These are phyloP conservation scores for Lamprotornis superbus DNA, from an alignment of 2,113 vertebrate genomes.

Conservation along the genomic window DNA sequence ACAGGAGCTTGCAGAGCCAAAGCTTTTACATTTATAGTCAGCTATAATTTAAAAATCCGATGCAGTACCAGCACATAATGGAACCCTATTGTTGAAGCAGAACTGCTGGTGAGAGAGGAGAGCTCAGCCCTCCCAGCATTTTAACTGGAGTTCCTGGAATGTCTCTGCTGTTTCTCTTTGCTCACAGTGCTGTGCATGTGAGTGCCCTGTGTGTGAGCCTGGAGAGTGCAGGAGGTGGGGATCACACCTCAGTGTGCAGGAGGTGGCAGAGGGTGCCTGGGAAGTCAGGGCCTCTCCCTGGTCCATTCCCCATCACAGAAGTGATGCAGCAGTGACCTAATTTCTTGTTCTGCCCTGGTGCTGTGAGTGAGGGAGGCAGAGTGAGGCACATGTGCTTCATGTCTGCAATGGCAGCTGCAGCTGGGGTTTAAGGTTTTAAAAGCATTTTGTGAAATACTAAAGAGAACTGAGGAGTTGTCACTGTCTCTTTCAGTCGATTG, in stretches of 20 bases:
- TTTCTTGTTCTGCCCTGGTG: background rate
- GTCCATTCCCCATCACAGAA: background rate
- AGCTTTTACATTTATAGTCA: background rate
- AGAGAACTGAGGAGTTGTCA: slow-evolving; percentile 29
- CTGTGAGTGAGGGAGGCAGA: background rate
- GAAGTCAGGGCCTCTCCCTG: background rate
- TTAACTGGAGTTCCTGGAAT: background rate
- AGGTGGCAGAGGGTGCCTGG: background rate
- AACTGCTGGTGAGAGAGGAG: background rate
- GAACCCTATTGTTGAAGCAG: background rate
- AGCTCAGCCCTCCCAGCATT: background rate
- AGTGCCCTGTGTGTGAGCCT: background rate
- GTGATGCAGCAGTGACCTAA: background rate
- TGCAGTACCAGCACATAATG: background rate
- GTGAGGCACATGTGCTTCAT: background rate
- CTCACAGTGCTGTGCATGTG: background rate
- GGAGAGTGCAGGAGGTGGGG: background rate
- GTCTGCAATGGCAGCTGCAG: background rate
- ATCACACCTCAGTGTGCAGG: background rate
- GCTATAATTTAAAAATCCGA: background rate
- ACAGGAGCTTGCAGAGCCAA: background rate
- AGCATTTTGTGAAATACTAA: background rate
- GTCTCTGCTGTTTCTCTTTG: background rate
- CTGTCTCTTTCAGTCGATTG: slow-evolving; percentile 82
- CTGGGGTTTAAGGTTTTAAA: background rate